phyloP scores from a whole-genome alignment of 2,888 invertebrate species.

The Ochropacha duplaris region DNA sequence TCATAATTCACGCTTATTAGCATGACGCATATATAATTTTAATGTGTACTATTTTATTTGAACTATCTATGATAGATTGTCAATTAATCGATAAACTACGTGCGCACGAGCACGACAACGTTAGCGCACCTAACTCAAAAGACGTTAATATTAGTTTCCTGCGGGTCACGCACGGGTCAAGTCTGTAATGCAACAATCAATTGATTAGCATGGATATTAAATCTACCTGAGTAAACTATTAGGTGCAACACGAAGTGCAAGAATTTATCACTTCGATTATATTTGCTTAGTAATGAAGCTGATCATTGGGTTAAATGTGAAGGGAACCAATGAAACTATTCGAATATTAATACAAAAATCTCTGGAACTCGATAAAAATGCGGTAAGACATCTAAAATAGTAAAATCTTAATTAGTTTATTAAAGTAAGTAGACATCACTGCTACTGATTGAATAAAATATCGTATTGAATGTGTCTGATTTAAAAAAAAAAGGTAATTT shows the following conservation, averaged over 20 bases:
- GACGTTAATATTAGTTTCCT: slow-evolving; percentile 23
- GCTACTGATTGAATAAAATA: no score
- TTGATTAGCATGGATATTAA: slow-evolving; percentile 67
- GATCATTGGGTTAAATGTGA: slow-evolving; percentile 35
- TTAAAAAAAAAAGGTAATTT: no score
- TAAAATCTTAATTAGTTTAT: no score
- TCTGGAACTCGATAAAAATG: slow-evolving; percentile 8
- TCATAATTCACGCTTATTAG: no score
- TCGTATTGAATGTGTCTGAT: no score
- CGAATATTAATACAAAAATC: slow-evolving; percentile 14
- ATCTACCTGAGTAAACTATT: slow-evolving; percentile 14
- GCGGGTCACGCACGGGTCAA: slow-evolving; percentile 57
- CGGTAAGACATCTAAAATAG: no score
- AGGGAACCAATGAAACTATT: slow-evolving; percentile 28
- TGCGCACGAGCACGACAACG: slow-evolving; percentile 6
- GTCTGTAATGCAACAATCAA: slow-evolving; percentile 56
- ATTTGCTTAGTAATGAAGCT: slow-evolving; percentile 14
- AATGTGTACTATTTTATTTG: neutral
- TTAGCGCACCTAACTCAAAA: slow-evolving; percentile 6
- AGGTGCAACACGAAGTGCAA: slow-evolving; percentile 16
- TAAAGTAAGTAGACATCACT: no score
- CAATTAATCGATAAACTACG: slow-evolving; percentile 11
- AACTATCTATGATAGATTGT: slow-evolving; percentile 7
- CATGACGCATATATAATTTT: neutral
- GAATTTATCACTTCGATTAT: slow-evolving; percentile 24